Percentiles rank a stretch among this genome's conserved stretches.
Evolutionary conservation across 2,113 vertebrate genomes (phyloP).

Genomic region (Chaenocephalus aceratus): DNA sequence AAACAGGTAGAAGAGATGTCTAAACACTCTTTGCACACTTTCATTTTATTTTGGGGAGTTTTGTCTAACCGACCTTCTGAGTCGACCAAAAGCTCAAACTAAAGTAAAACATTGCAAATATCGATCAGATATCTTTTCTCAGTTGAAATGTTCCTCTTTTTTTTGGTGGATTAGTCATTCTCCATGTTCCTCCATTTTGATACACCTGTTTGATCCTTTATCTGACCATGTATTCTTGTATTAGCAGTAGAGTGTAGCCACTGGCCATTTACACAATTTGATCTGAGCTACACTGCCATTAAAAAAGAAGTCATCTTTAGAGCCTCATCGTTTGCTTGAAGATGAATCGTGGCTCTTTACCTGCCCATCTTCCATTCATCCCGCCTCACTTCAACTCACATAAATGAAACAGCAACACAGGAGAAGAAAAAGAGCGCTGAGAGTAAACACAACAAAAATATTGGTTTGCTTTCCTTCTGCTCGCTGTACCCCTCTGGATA

Average conservation of each 20-base stretch:
- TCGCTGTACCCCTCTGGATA: constrained; percentile 66
- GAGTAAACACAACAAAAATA: constrained; percentile 69
- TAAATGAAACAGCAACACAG: constrained; percentile 64
- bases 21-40: too few relatives aligned
- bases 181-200: too few relatives aligned
- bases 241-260: constrained; percentile 15
- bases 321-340: constrained; percentile 47
- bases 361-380: constrained; percentile 55
- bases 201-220: background rate
- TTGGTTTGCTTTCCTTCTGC: constrained; percentile 62
- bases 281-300: constrained; percentile 17
- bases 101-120: too few relatives aligned
- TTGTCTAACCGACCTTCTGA: too few relatives aligned
- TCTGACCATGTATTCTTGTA: background rate
- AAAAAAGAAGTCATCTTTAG: constrained; percentile 18
- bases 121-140: too few relatives aligned
- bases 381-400: constrained; percentile 53
- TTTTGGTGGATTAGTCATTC: too few relatives aligned
- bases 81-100: too few relatives aligned
- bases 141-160: too few relatives aligned
- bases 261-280: constrained; percentile 27
- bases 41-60: too few relatives aligned
- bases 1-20: too few relatives aligned
- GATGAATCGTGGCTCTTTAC: constrained; percentile 58
- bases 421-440: constrained; percentile 48